Base-by-base conservation (phyloP, 2,888 invertebrate species). In the Eurytoma californica region DNA sequence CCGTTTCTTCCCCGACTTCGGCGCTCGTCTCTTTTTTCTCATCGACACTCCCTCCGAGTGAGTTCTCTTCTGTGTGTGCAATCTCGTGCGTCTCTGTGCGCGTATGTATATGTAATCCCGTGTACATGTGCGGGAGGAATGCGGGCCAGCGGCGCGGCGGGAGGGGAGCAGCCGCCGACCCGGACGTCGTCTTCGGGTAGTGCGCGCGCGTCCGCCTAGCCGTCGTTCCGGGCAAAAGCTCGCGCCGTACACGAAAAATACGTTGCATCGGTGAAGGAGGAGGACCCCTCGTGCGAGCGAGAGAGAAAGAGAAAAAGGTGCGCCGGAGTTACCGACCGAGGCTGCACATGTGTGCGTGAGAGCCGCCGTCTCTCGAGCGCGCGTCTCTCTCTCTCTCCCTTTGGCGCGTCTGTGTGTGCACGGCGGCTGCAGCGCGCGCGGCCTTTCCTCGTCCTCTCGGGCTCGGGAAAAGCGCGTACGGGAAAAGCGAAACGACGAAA, bases 241-340 rank as follows among this genome's bases (percentile, higher is more conserved):
- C 61, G 7, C 16, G 61, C 3, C 30, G 47, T 24, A 51, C 24
- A n/a, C 28, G 16, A 60, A 53, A 55, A 55, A 16, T 9, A 72
- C 39, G 13, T 24, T n/a, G 28, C 9, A 55, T 9, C 18, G 55
- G 24, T 24, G 3, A 69, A 69, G 24, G 24, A 24, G 24, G 68
- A 66, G 72, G 68, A 53, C 53, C 3, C 20, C 58, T 49, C 18
- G 77, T 75, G 67, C 73, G 79, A 78, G 66, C 69, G 72, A 68
- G 58, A 72, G 67, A 67, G 28, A 18, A 30, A 69, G 58, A 53
- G 74, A 75, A 75, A 76, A 76, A 76, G 79, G 79, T 76, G 82
- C 80, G 80, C 72, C 80, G 70, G 82, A 83, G 84, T 85, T 85
- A 85, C 84, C 85, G 85, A 85, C 84, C 81, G 84, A 84, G 85